Base-by-base conservation (phyloP, 2,888 invertebrate genomes). In the Caenorhabditis macrosperma region DNA sequence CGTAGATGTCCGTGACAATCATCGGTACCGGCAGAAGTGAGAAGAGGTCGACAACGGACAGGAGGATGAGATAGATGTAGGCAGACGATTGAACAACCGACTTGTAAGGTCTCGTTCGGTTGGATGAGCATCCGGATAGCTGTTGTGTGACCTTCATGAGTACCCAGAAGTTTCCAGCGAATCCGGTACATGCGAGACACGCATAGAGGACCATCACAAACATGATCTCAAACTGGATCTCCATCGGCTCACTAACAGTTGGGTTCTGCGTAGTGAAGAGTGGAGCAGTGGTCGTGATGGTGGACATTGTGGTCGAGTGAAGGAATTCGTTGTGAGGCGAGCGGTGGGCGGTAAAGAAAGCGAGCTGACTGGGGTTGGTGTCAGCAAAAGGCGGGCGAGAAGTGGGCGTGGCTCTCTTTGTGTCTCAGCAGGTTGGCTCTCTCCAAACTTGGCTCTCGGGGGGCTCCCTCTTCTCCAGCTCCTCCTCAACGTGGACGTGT, bases 131-230 rank as follows among this genome's bases (percentile, higher is more conserved):
- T 38, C 85, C 84, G 20, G 85, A 63, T 20, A 88, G 68, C 20
- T 88, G 88, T 30, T 78, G 67, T 28, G 81, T 78, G 4, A 89
- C 88, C 7, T 87, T 89, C 54, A 82, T 78, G 69, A 89, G 82
- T 15, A 89, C 89, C 89, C 89, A 89, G 26, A 82, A 54, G 71
- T 89, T 89, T 46, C 89, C 89, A 17, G 85, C 44, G 1, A 89
- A 74, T 15, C 88, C 87, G 10, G 84, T 85, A 20, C 86, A 63
- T 17, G 86, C 88, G 46, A 89, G 61, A 17, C 76, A 67, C 2
- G 83, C 72, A 71, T 89, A 89, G 55, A 89, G 59, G 6, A 66
- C 66, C 63, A 84, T 84, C 33, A 87, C 80, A 30, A 81, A 61
- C 64, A 84, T 68, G 15, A 78, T 77, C 60, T 74, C 75, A 15